Base-by-base conservation (phyloP, 2,113 vertebrate species). In the Himantopus leucocephalus region DNA sequence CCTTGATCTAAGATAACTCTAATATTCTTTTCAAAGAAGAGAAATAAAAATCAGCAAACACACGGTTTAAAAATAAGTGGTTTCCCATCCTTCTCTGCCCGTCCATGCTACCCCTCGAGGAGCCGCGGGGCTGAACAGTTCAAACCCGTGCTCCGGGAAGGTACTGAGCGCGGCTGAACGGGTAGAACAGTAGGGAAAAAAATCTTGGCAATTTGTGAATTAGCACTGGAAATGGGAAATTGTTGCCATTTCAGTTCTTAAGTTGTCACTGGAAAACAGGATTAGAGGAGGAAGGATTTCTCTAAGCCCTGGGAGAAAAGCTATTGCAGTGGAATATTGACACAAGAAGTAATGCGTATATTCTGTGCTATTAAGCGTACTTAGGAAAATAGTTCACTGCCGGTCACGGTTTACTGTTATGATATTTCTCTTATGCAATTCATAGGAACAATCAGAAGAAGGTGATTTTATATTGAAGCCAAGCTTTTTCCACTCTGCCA, bases 201-300 rank as follows among this genome's bases (percentile, higher is more conserved):
- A 83, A 82, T 52, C 27, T 58, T 75, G 37, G 73, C 60, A 89
- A 74, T 97, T 85, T 63, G 70, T 90, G 96, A 97, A 97, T 97
- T 95, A 71, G 29, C 62, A 17, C 73, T 66, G 53, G 48, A 73
- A 79, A 87, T 3, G 12, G 64, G 92, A 74, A 92, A 88, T 80
- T 91, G 68, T 64, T 96, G 67, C 91, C 84, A 60, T 80, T 94
- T 47, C 74, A 72, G 41, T 91, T 94, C 86, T 92, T 90, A 87
- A 89, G 62, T 90, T 97, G 85, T 96, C 94, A 96, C 86, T 79
- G 72, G 84, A 83, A 94, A 79, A 76, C 88, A 94, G 81, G 91
- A 94, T 96, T 95, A 97, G 92, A 70, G 50, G 73, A 82, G 76
- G 92, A 85, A 91, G 92, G 81, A 92, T 88, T 96, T 96, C 85